Conservation (phyloP, 2,888 invertebrate genomes). For the Rambutsinella grinnellia region DNA sequence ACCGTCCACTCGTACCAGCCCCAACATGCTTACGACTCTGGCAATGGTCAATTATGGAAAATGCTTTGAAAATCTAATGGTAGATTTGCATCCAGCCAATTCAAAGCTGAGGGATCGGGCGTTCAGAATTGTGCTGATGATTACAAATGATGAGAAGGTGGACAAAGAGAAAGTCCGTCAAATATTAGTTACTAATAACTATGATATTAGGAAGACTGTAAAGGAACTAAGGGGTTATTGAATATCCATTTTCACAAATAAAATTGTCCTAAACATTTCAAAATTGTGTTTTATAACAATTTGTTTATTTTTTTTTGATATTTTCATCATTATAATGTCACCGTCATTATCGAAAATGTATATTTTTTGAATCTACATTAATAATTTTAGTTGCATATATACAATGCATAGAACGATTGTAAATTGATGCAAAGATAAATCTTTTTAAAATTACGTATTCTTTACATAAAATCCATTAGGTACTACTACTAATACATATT, state of each 20-base stretch:
- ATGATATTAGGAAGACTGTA: slow-evolving; percentile 62
- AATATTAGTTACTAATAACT: slow-evolving; percentile 50
- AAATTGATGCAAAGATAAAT: too few species aligned
- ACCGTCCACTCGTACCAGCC: too few species aligned
- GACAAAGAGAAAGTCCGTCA: slow-evolving; percentile 40
- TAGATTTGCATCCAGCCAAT: slow-evolving; percentile 62
- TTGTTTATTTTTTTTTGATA: not conserved
- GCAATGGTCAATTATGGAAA: slow-evolving; percentile 64
- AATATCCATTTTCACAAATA: too few species aligned
- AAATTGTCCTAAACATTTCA: too few species aligned
- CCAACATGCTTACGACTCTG: slow-evolving; percentile 64
- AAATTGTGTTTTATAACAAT: not conserved
- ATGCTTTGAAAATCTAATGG: slow-evolving; percentile 65
- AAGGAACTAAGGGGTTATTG: slow-evolving; percentile 2
- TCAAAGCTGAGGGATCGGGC: slow-evolving; percentile 62
- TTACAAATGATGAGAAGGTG: slow-evolving; percentile 44
- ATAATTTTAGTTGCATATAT: not conserved
- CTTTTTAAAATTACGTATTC: too few species aligned
- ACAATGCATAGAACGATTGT: not conserved
- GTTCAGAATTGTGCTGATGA: slow-evolving; percentile 60
- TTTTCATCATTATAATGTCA: not conserved
- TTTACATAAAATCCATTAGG: too few species aligned
- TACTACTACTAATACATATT: too few species aligned
- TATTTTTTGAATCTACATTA: not conserved
- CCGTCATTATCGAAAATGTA: not conserved